These are phyloP conservation scores for Dichetophora obliterata DNA, from an alignment of 2,888 invertebrate species.

Conservation along the genomic window DNA sequence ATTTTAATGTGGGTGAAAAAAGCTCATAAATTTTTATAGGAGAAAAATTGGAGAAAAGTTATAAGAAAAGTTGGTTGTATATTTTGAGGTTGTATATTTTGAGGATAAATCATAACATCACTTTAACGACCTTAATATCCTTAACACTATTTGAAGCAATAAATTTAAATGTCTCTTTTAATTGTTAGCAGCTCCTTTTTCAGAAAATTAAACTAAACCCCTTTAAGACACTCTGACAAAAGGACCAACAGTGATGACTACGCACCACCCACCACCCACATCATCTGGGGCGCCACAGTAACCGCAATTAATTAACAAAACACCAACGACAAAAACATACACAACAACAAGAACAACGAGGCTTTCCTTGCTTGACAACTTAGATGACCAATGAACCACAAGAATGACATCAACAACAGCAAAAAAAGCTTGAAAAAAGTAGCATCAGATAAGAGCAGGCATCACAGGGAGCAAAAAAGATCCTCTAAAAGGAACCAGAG, in stretches of 20 bases:
- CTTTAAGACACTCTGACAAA: background rate
- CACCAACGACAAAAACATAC: background rate
- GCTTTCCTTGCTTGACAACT: background rate
- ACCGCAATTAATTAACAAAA: constrained; percentile 25
- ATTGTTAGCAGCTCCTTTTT: background rate
- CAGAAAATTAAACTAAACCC: constrained; percentile 4
- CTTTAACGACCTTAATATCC: too few relatives aligned
- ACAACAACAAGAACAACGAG: background rate
- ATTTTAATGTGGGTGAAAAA: too few relatives aligned
- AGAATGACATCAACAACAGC: background rate
- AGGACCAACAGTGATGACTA: background rate
- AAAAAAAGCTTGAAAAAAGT: background rate
- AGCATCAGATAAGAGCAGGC: background rate
- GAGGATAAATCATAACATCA: constrained; percentile 25
- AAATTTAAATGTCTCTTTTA: constrained; percentile 26
- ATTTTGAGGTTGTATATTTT: too few relatives aligned
- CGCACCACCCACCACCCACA: too few relatives aligned
- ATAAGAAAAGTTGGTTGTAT: too few relatives aligned
- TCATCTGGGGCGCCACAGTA: background rate
- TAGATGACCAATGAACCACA: background rate
- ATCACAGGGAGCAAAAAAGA: background rate
- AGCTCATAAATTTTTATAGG: too few relatives aligned
- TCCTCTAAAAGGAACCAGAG: background rate
- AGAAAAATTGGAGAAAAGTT: too few relatives aligned
- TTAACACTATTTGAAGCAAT: constrained; percentile 44